Base-by-base conservation (phyloP, 2,113 vertebrate species). In the Eleginops maclovinus region DNA sequence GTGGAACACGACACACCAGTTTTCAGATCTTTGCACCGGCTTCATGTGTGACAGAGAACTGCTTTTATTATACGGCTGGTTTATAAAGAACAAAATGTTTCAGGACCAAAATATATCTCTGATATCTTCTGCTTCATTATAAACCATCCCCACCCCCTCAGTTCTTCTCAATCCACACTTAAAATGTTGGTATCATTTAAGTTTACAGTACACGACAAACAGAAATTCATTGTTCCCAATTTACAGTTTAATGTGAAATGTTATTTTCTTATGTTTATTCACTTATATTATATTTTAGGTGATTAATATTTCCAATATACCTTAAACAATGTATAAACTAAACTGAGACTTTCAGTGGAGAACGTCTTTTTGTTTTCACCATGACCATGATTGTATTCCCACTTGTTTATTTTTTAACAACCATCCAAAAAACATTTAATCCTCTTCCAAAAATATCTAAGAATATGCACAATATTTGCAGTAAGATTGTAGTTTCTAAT, bases 41-140 rank as follows among this genome's bases (percentile, higher is more conserved):
- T 26, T 74, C 60, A 51, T 53, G 13, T 71, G 56, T 26, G 58
- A 46, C 62, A 47, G n/a, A 47, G 21, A 82, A 68, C 28, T 67
- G 50, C 49, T 75, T 77, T 72, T 36, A 55, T 59, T 77, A 74
- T 43, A 17, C 4, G 4, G 13, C 31, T n/a, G 28, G 43, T 85
- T 76, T 60, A 79, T 75, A 19, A 70, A 69, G 41, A 64, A 10
- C 36, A 13, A 50, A 72, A 21, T 17, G 28, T 15, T 59, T 77
- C 15, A 11, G 41, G 12, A 55, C 16, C 60, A 68, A 77, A 80
- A 67, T 19, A 69, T n/a, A 63, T 63, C 46, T 77, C 46, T 82
- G 69, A 75, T 31, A 31, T 77, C 67, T 71, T 59, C 66, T 73
- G 76, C 24, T 24, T 58, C 19, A 3, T 72, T 36, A 65, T 63